Evolutionary conservation across 1,140 invertebrate species (phyloP).

Genomic region (Melipona quadrifasciata): DNA sequence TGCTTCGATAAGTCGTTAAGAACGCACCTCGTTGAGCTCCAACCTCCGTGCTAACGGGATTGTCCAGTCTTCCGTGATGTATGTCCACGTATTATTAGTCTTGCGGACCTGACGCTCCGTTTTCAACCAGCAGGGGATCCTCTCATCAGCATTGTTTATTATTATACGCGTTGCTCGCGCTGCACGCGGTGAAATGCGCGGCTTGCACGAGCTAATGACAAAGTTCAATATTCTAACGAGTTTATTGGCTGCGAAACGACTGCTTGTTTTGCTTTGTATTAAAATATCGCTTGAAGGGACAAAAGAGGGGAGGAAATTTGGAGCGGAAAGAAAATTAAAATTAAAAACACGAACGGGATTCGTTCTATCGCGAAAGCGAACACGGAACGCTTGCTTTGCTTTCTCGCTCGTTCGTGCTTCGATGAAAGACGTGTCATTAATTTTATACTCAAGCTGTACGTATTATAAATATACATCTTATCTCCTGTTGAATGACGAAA

Average conservation of each 20-base stretch:
- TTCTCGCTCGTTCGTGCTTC: too few species aligned
- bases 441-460: too few species aligned
- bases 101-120: constrained; percentile 7
- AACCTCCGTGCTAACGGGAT: constrained; percentile 43
- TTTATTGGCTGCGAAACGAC: not conserved
- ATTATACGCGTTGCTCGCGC: not conserved
- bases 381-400: too few species aligned
- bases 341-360: too few species aligned
- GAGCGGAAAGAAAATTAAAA: too few species aligned
- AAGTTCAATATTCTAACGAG: not conserved
- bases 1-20: constrained; percentile 68
- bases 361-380: too few species aligned
- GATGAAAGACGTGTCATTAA: too few species aligned
- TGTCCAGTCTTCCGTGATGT: constrained; percentile 57
- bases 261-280: too few species aligned
- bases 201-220: not conserved
- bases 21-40: constrained; percentile 62
- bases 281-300: too few species aligned
- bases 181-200: not conserved
- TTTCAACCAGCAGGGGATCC: not conserved
- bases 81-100: constrained; percentile 64
- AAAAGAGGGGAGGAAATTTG: too few species aligned
- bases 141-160: not conserved
- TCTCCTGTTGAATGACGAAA: too few species aligned
- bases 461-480: too few species aligned